Conservation (phyloP, 1,140 invertebrate species). For the Solenopsis invicta region DNA sequence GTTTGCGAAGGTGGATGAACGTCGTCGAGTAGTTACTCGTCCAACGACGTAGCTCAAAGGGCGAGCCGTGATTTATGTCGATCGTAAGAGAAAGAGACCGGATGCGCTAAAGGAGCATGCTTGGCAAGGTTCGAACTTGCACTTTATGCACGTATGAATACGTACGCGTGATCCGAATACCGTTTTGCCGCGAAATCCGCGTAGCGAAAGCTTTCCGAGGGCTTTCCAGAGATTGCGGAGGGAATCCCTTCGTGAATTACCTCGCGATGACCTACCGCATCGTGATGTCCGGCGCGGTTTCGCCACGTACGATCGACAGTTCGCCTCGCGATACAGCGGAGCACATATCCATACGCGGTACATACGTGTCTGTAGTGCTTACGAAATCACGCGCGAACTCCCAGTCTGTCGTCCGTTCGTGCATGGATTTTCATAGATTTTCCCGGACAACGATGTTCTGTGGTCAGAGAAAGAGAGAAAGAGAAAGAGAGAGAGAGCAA, state of each 20-base stretch:
- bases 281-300: slow-evolving; percentile 52
- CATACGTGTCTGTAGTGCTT: not conserved
- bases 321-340: not conserved
- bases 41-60: slow-evolving; percentile 28
- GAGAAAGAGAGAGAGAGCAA: too few species aligned
- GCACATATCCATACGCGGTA: not conserved
- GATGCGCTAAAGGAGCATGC: not conserved
- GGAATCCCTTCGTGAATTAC: slow-evolving; percentile 68
- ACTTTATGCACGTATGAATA: slow-evolving; percentile 82
- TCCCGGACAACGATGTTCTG: not conserved
- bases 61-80: slow-evolving; percentile 29
- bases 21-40: not conserved
- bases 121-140: slow-evolving; percentile 69
- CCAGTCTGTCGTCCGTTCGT: not conserved
- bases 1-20: slow-evolving; percentile 20
- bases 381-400: slow-evolving; percentile 40
- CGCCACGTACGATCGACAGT: slow-evolving; percentile 19
- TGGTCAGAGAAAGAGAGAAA: too few species aligned
- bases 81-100: slow-evolving; percentile 25
- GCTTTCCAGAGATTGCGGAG: slow-evolving; percentile 69
- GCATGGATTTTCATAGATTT: slow-evolving; percentile 37
- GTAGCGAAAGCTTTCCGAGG: slow-evolving; percentile 23
- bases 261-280: slow-evolving; percentile 52
- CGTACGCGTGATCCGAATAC: slow-evolving; percentile 79
- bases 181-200: slow-evolving; percentile 2